Base-by-base conservation (phyloP, 92 coral and sea anemone genomes). In the Porites evermanni region DNA sequence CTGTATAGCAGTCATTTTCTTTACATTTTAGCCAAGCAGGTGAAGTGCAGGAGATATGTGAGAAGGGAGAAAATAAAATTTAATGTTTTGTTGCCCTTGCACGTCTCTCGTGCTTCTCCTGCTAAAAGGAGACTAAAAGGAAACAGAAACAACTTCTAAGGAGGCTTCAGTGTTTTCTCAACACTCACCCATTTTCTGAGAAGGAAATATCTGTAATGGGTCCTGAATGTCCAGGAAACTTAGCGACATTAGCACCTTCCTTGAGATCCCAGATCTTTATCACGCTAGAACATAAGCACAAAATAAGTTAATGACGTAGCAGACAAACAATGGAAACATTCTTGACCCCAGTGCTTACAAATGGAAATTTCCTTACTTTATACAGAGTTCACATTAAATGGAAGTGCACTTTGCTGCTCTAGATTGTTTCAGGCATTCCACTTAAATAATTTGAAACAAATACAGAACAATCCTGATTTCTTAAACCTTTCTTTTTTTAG, bases 231-330 rank as follows among this genome's bases (percentile, higher is more conserved):
- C 99, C 99, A 26, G 99, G 99, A 90, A 97, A 97, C 73, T 97
- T 97, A 24, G 99, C 99, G 1, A 97, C 99, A 53, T 97, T 97
- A 20, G 99, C 98, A 78, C 99, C 84, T 75, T 97, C 99, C 83
- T 97, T 97, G 75, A 97, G 88, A 91, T 97, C 99, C 99, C 99
- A 97, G 88, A 97, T 97, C 92, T 97, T 97, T 80, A 97, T 97
- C 70, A 97, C 92, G 65, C 99, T 97, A 64, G 1, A 85, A 64
- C 11, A 64, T n/a, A 50, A 72, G 72, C 58, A 38, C 16, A 71
- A 56, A n/a, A 10, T 54, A 1, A 8, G 12, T 16, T n/a, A 7
- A 6, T 26, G 2, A 65, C 1, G 47, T 38, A 4, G 7, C 47
- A 38, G 6, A 51, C 60, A 54, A 65, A 53, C 12, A 4, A 21